These are phyloP conservation scores for Hypena proboscidalis DNA, from an alignment of 2,888 invertebrate species.

Conservation along the genomic window DNA sequence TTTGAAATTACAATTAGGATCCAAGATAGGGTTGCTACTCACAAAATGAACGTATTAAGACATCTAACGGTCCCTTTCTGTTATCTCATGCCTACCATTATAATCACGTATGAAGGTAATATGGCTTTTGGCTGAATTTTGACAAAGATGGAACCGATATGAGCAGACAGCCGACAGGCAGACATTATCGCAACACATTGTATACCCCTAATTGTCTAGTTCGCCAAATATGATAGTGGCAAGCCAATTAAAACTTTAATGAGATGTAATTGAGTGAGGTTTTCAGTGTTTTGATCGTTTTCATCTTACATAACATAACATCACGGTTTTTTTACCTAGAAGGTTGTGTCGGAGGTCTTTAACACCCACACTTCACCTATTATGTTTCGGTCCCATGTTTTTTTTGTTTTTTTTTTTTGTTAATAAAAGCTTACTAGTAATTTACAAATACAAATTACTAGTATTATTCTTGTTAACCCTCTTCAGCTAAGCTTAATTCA, in stretches of 20 bases:
- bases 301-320: no score
- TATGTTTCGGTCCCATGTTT: no score
- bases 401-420: no score
- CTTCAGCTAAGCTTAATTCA: no score
- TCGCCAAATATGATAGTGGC: slow-evolving; percentile 2
- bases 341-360: no score
- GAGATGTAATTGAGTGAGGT: no score
- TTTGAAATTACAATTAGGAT: slow-evolving; percentile 4
- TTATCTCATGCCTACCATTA: slow-evolving; percentile 36
- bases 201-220: slow-evolving; percentile 10
- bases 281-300: slow-evolving; percentile 17
- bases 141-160: slow-evolving; percentile 34
- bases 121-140: slow-evolving; percentile 29
- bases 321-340: no score
- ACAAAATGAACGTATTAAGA: slow-evolving; percentile 23
- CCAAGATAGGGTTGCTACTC: slow-evolving; percentile 8
- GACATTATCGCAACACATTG: slow-evolving; percentile 25
- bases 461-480: no score
- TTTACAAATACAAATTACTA: no score
- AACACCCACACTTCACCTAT: no score
- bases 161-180: slow-evolving; percentile 28
- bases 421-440: no score
- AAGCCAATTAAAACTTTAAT: slow-evolving; percentile 5
- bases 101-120: slow-evolving; percentile 28
- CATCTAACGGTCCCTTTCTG: slow-evolving; percentile 9